Base-by-base conservation (phyloP, 2,113 vertebrate genomes). In the Ifrita kowaldi region DNA sequence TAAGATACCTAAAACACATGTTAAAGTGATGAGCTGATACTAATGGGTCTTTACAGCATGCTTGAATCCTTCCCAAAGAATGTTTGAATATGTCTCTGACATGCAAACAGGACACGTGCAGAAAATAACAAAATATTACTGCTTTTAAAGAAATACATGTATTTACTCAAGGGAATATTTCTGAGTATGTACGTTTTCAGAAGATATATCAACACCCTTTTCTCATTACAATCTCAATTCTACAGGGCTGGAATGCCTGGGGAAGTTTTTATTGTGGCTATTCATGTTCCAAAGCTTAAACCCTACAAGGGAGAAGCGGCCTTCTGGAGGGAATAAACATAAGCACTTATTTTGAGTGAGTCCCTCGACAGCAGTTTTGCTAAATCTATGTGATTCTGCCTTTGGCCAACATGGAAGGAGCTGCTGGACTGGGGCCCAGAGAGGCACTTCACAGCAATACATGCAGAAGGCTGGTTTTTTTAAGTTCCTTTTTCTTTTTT, bases 141-240 rank as follows among this genome's bases (percentile, higher is more conserved):
- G 89, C 85, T 94, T 97, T 97, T 94, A 90, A 96, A 93, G 27
- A 79, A 93, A 87, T 67, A 41, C 3, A 8, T 46, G 27, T 60
- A 89, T 93, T 92, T 87, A 27, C 71, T 68, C 87, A 85, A 89
- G 93, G 73, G 75, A 88, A 56, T 57, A 69, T 73, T 89, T 87
- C 73, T 26, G 42, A 74, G 65, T 17, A 78, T 0, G 2, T 41
- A 75, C 35, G 9, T 89, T 96, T 96, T 68, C 55, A 88, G 84
- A 84, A 93, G 68, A 70, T 28, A 0, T 0, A 5, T 26, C 71
- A 57, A 44, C 9, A 39, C 28, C 20, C 30, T 52, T 71, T 89
- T 16, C 46, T 79, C 47, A 67, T 41, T 57, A 47, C n/a, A 33
- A 16, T 46, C 82, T 70, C n/a, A 50, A 41, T 62, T 44, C 18